Conservation (phyloP, 2,113 vertebrate genomes). For the Paradoxurus hermaphroditus region DNA sequence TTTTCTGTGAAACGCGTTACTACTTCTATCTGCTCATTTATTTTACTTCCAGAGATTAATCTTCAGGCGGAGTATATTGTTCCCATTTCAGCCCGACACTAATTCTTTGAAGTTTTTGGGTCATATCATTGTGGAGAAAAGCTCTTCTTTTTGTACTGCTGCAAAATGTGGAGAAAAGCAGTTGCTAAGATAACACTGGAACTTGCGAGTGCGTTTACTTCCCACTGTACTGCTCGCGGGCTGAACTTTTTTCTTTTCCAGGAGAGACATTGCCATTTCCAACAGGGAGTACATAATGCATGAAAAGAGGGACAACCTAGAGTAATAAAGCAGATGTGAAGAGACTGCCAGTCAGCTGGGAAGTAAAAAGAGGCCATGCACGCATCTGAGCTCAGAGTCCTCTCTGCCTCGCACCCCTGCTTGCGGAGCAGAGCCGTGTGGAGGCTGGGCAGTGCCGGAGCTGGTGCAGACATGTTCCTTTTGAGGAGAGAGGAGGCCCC, state of each 20-base stretch:
- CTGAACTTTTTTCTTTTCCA: constrained; percentile 44
- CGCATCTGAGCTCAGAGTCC: neutral
- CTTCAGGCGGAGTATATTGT: constrained; percentile 36
- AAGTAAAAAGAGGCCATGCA: neutral
- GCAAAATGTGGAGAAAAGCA: constrained; percentile 63
- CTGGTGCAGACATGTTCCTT: neutral
- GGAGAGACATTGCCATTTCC: constrained; percentile 2
- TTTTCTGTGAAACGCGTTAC: constrained; percentile 55
- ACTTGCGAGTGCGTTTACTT: constrained; percentile 43
- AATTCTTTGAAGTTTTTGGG: constrained; percentile 65
- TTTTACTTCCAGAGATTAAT: constrained; percentile 58
- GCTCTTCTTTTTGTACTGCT: constrained; percentile 50
- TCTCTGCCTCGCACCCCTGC: neutral
- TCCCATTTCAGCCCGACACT: constrained; percentile 44
- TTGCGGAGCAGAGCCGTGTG: neutral
- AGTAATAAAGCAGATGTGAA: neutral
- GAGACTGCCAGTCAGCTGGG: neutral
- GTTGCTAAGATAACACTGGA: constrained; percentile 52
- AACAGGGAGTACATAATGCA: neutral
- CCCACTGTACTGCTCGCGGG: neutral
- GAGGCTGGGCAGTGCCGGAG: neutral
- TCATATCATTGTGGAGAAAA: constrained; percentile 42
- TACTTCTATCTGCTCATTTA: constrained; percentile 50
- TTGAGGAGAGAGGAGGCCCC: neutral
- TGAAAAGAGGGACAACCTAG: neutral